Evolutionary conservation across 2,113 vertebrate species (phyloP).

Genomic region (Austrofundulus limnaeus): DNA sequence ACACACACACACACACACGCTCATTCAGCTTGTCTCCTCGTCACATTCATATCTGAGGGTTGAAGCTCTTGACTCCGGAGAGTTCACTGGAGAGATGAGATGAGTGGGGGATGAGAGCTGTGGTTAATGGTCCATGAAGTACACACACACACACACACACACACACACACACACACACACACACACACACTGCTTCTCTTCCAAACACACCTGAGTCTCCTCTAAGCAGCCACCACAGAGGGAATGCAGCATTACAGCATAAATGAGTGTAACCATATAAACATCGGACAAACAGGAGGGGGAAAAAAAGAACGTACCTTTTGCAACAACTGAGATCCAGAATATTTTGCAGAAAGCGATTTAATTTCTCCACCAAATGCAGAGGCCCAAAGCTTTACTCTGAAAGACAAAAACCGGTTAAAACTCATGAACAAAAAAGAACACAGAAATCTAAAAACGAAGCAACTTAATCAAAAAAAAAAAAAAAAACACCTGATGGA

Average conservation of each 20-base stretch:
- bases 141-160: constrained; percentile 35
- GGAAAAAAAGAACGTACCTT: constrained; percentile 82
- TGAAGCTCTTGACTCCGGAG: constrained; percentile 68
- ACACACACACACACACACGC: constrained; percentile 13
- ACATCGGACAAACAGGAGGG: constrained; percentile 33
- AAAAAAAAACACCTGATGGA: neutral
- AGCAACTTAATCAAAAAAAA: too few species aligned
- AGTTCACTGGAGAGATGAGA: constrained; percentile 72
- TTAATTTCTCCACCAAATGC: constrained; percentile 98
- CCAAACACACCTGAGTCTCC: constrained; percentile 74
- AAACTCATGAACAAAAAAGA: neutral
- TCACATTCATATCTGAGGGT: constrained; percentile 67
- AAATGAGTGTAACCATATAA: constrained; percentile 40
- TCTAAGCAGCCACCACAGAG: constrained; percentile 57
- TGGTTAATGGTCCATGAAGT: constrained; percentile 74
- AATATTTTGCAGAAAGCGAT: constrained; percentile 97
- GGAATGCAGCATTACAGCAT: constrained; percentile 37
- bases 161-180: constrained; percentile 26
- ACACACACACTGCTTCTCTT: constrained; percentile 31
- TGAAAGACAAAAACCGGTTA: constrained; percentile 55
- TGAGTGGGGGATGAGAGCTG: constrained; percentile 63
- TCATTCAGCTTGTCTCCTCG: constrained; percentile 71
- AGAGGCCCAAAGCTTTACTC: constrained; percentile 98
- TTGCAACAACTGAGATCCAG: constrained; percentile 94
- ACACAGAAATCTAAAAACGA: neutral